Base-by-base conservation (phyloP, 2,113 vertebrate genomes). In the Eulemur macaco region DNA sequence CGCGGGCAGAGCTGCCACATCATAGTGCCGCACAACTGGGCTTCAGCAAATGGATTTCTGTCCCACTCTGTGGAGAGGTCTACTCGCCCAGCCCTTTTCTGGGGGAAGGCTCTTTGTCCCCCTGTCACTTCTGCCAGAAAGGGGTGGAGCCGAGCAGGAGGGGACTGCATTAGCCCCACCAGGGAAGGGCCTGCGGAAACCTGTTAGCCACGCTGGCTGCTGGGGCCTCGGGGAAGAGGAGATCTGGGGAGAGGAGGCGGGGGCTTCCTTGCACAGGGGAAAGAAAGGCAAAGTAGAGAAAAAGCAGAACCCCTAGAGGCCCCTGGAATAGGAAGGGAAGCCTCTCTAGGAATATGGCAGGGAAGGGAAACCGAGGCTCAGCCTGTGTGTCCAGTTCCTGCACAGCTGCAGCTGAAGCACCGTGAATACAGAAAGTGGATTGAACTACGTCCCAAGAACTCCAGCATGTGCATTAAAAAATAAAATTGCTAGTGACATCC, bases 341-440 rank as follows among this genome's bases (percentile, higher is more conserved):
- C 39, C 74, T 25, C 13, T 18, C 21, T 13, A 9, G n/a, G 39
- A 77, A 2, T 0, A 0, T 0, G 66, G 74, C 7, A 0, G 0
- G 3, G 17, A 71, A 50, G 76, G 63, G 27, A 1, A 27, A 29
- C 31, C 3, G 10, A 31, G 71, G 56, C n/a, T 4, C 37, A 25
- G 60, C 56, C 23, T 1, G 27, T 2, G 17, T 5, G 17, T 11
- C 56, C 66, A 15, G 34, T 50, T 45, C 31, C 91, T 5, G 0
- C 29, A 3, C 25, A 54, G 45, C 58, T n/a, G 52, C 14, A 3
- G 52, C 58, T 27, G 34, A 27, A 14, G n/a, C 5, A 1, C 76
- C 8, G 31, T 21, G 37, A 83, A 14, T 11, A 29, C 34, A 4
- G 21, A 34, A 31, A 39, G 52, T 23, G 10, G 18, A 8, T 2